A percentile compares a stretch with the other conserved stretches of the same genome.
These are phyloP conservation scores for Ursus arctos DNA, from an alignment of 2,113 vertebrate species.

Conservation along the genomic window DNA sequence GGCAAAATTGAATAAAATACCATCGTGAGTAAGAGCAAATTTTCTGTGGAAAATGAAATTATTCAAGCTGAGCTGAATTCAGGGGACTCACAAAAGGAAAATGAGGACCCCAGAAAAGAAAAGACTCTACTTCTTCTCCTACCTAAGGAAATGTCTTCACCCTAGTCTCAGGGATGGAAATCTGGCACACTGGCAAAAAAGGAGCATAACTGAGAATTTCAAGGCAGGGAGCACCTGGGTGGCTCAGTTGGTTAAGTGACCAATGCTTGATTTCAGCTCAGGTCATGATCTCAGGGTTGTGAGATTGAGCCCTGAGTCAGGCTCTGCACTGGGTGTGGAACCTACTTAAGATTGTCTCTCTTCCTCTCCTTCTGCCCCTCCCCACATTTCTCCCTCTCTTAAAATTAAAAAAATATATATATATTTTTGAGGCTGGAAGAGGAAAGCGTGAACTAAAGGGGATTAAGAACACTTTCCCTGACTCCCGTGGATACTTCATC, in stretches of 20 bases:
- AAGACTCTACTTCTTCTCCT: background rate
- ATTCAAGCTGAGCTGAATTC: background rate
- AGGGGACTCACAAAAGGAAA: background rate
- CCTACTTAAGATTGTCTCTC: no score
- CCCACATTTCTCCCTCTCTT: no score
- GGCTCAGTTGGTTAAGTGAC: no score
- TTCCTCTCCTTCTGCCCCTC: no score
- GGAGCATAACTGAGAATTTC: background rate
- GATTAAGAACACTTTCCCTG: background rate
- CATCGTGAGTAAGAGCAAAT: background rate
- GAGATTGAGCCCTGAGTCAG: no score
- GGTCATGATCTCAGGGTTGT: no score
- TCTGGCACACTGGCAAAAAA: background rate
- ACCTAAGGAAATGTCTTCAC: background rate
- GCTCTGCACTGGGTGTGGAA: no score
- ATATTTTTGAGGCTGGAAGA: background rate
- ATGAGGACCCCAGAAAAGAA: background rate
- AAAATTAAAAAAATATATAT: no score
- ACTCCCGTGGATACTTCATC: background rate
- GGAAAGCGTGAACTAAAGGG: background rate
- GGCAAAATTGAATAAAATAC: background rate
- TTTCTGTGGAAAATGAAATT: background rate
- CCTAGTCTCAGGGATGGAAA: background rate
- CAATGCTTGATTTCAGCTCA: no score
- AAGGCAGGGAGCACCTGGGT: no score